These are phyloP conservation scores for Anolis sagrei DNA, from an alignment of 2,113 vertebrate genomes.

Conservation along the genomic window DNA sequence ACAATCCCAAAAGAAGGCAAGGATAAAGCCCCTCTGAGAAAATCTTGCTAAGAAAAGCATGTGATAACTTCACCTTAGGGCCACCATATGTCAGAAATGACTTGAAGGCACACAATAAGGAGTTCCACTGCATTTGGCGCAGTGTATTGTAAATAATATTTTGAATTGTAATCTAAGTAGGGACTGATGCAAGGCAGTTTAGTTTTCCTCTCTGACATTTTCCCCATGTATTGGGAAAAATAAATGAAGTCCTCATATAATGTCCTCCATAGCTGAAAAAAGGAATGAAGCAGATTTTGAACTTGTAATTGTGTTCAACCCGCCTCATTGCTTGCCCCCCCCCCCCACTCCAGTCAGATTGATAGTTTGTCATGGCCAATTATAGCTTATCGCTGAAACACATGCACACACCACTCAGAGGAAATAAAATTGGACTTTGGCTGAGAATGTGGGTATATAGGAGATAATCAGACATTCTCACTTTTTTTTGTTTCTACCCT, in stretches of 20 bases:
- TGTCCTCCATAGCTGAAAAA: background rate
- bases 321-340: too few species aligned
- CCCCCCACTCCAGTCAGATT: background rate
- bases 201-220: background rate
- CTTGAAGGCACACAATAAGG: background rate
- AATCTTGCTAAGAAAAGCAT: too few species aligned
- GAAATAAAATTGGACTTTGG: background rate
- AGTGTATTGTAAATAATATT: background rate
- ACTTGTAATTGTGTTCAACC: background rate
- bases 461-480: too few species aligned
- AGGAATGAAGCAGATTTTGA: background rate
- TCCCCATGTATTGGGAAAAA: background rate
- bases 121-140: background rate
- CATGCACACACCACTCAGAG: too few species aligned
- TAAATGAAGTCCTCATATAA: background rate
- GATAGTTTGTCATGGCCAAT: background rate
- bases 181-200: background rate
- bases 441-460: background rate
- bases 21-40: too few species aligned
- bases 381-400: background rate
- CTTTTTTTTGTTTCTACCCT: background rate
- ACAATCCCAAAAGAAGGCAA: too few species aligned
- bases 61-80: too few species aligned
- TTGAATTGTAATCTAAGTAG: too few species aligned
- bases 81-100: too few species aligned